phyloP scores from a whole-genome alignment of 2,888 invertebrate genomes.

The Dryobotodes eremita region DNA sequence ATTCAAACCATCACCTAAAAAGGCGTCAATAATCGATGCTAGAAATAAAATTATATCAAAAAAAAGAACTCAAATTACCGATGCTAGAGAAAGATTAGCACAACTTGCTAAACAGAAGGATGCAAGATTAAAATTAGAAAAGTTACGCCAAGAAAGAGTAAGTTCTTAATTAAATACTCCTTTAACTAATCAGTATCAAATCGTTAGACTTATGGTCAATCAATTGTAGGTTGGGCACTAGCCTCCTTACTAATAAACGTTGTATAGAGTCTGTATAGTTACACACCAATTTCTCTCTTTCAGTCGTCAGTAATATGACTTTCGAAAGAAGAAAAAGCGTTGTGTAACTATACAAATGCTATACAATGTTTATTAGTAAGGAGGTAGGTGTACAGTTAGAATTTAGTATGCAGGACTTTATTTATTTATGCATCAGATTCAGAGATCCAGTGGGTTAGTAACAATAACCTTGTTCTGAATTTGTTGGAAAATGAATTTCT shows the following conservation, averaged over 20 bases:
- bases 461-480: background rate
- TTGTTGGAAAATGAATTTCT: background rate
- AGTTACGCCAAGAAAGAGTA: constrained; percentile 90
- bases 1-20: constrained; percentile 50
- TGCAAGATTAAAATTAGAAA: constrained; percentile 93
- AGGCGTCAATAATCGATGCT: constrained; percentile 91
- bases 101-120: constrained; percentile 94
- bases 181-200: background rate
- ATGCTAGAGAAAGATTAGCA: constrained; percentile 95
- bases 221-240: background rate
- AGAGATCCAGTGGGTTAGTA: background rate
- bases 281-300: no score
- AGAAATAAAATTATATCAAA: constrained; percentile 95
- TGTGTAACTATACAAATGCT: no score
- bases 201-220: background rate
- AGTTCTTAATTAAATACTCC: constrained; percentile 41
- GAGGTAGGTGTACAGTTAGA: background rate
- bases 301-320: no score
- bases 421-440: background rate
- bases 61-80: constrained; percentile 93
- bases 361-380: no score
- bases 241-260: no score
- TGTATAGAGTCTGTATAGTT: no score
- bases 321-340: no score
- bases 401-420: background rate